Evolutionary conservation across 2,113 vertebrate genomes (phyloP), one percentile per base, ranked within the genome.

Genomic region (Psophia crepitans): DNA sequence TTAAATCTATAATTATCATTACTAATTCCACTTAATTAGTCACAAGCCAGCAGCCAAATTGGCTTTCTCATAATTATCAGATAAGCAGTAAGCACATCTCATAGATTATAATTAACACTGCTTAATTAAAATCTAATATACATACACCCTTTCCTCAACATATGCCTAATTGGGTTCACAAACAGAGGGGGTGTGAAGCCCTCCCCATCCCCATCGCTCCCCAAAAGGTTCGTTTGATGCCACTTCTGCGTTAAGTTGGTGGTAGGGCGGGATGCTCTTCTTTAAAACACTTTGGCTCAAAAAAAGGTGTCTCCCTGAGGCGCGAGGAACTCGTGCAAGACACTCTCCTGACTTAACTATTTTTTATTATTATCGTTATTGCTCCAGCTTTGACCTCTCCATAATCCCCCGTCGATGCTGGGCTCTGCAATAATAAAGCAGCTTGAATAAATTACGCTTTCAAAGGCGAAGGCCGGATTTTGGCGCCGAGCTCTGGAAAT

Each of bases 21-120:
- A 98, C 98, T 98, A 98, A 98, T 98, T 98, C 98, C 97, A 98
- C 98, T 98, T 98, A 98, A 98, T 98, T 98, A 98, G 98, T 98
- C 98, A 98, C 97, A 98, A 98, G 97, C 98, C 98, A 98, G 98
- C 98, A 98, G 98, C 97, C 98, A 98, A 98, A 98, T 98, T 98
- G 98, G 98, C 98, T 98, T 98, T 98, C 98, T 98, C 98, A 98
- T 98, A 98, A 98, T 98, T 98, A 98, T 98, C 98, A 98, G 98
- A 98, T 98, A 98, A 98, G 97, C 98, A 97, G 98, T 98, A 98
- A 98, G 98, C 98, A 98, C 98, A 98, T 98, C 98, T 98, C 98
- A 98, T 98, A 98, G 98, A 98, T 98, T 98, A 98, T 98, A 98
- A 98, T 98, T 98, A 98, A 98, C 98, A 98, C 97, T 97, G 98